phyloP scores from a whole-genome alignment of 1,140 invertebrate genomes.

The Pomacea maculata region DNA sequence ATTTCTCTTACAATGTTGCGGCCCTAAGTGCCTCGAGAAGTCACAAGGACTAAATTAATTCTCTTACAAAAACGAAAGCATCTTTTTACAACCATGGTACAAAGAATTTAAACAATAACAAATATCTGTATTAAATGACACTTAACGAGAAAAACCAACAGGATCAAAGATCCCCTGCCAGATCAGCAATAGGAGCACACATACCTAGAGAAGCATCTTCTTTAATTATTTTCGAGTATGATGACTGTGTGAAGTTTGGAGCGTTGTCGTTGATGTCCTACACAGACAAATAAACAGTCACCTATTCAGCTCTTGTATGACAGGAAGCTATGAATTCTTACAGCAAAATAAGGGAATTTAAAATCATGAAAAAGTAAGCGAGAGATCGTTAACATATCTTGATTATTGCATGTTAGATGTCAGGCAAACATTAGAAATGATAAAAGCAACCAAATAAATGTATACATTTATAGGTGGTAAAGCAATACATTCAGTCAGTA shows the following conservation, averaged over 20 bases:
- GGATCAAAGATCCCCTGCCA: background rate
- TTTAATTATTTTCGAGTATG: background rate
- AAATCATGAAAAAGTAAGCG: too few species aligned
- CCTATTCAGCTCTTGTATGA: too few species aligned
- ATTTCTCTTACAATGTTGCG: too few species aligned
- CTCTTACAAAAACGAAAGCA: background rate
- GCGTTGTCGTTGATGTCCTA: constrained; percentile 16
- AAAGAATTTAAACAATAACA: background rate
- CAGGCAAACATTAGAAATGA: background rate
- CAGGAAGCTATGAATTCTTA: too few species aligned
- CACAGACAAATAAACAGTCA: background rate
- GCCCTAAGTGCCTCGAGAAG: too few species aligned
- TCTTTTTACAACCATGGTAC: background rate
- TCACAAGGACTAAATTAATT: too few species aligned
- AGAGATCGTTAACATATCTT: too few species aligned
- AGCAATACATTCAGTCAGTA: too few species aligned
- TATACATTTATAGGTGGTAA: too few species aligned
- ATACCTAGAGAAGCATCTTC: constrained; percentile 5
- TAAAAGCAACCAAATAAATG: background rate
- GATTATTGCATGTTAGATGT: too few species aligned
- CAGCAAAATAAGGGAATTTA: too few species aligned
- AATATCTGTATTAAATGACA: background rate
- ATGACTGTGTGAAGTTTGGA: background rate
- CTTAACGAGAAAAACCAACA: background rate
- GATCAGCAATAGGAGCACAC: background rate